A percentile compares a stretch with the other conserved stretches of the same genome.
These are phyloP conservation scores for Ciconia maguari DNA, from an alignment of 2,113 vertebrate species.

Conservation along the genomic window DNA sequence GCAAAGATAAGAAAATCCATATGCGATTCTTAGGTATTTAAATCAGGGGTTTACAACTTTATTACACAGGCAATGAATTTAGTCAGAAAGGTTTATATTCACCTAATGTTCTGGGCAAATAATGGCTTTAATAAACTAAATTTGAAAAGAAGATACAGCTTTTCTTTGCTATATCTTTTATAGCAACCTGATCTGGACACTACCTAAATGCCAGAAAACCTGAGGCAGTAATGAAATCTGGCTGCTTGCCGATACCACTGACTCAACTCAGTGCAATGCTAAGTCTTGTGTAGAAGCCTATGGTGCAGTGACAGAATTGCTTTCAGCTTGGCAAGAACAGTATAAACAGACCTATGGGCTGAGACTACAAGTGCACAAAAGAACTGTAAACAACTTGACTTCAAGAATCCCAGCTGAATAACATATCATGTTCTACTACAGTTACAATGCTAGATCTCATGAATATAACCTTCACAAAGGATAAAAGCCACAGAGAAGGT, in stretches of 20 bases:
- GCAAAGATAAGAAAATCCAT: background rate
- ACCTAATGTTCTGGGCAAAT: background rate
- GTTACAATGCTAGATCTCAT: background rate
- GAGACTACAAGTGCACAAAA: background rate
- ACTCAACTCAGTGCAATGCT: background rate
- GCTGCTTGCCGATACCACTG: background rate
- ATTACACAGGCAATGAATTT: background rate
- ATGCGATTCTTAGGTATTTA: background rate
- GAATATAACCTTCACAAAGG: slow-evolving; percentile 24
- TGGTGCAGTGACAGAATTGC: background rate
- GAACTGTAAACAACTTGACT: slow-evolving; percentile 50
- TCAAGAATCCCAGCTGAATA: slow-evolving; percentile 42
- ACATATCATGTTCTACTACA: background rate
- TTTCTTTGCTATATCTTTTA: slow-evolving; percentile 3
- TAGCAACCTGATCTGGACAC: slow-evolving; percentile 12
- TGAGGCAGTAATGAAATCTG: slow-evolving; percentile 12
- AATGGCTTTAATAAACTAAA: background rate
- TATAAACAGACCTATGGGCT: slow-evolving; percentile 44
- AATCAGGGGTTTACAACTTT: background rate
- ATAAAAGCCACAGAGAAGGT: slow-evolving; percentile 2
- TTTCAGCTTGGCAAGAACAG: slow-evolving; percentile 31
- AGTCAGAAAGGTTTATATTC: background rate
- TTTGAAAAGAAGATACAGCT: background rate
- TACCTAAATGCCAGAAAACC: slow-evolving; percentile 42
- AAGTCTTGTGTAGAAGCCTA: background rate